Base-by-base conservation (phyloP, 2,113 vertebrate genomes). In the Strix uralensis region DNA sequence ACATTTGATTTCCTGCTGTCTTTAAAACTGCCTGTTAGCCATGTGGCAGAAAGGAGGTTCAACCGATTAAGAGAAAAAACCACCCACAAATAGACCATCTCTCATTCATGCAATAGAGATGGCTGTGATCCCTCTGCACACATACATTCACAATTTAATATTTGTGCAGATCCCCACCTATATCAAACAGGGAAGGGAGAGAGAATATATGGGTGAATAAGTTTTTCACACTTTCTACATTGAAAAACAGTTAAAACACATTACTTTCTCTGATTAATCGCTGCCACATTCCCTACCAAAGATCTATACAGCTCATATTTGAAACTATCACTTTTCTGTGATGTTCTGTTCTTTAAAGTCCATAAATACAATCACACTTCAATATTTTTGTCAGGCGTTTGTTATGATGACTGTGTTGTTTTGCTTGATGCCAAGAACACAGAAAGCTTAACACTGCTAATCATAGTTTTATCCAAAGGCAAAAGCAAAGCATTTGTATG, bases 321-420 rank as follows among this genome's bases (percentile, higher is more conserved):
- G 59, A 91, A 94, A 38, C 29, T 59, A 91, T 75, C 62, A 27
- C 29, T 91, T 92, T 58, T 86, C 81, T 90, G 49, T 78, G 42
- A 91, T 93, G 63, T 78, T 95, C 67, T 91, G 3, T n/a, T 91
- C 62, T 94, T 91, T 77, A 47, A 94, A 92, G 81, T 51, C 71
- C 87, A 36, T 66, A 92, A 86, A 73, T 62, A 70, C 59, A 95
- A 81, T 11, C 91, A 70, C 36, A 81, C 67, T 92, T 96, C 82
- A 86, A 54, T 91, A 93, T 81, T 96, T 93, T 83, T 95, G 88
- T 94, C 94, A 92, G 59, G 67, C 81, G n/a, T 84, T 97, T 96
- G 61, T 79, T 93, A 93, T 54, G 89, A 96, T 71, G 81, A 74
- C 79, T 92, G 10, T 46, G 79, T 69, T 95, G 77, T 89, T 97